Conservation (phyloP, 2,113 vertebrate species). For the Prolemur simus region DNA sequence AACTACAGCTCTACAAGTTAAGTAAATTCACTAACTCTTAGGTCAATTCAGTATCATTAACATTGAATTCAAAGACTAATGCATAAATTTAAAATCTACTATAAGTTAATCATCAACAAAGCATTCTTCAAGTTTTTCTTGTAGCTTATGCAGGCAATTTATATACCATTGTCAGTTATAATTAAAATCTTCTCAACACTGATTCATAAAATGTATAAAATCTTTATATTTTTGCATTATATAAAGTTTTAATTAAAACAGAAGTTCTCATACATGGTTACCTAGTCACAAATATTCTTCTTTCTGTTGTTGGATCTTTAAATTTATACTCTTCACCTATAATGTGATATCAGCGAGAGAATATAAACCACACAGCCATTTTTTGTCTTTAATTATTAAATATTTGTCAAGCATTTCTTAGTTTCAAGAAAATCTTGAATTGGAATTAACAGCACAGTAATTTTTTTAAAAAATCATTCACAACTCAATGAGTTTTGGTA, state of each 20-base stretch:
- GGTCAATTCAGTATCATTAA: neutral
- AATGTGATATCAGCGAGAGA: neutral
- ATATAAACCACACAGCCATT: neutral
- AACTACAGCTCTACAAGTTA: neutral
- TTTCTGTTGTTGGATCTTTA: neutral
- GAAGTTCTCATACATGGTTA: neutral
- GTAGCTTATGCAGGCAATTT: neutral
- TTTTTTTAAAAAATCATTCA: neutral
- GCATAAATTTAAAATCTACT: neutral
- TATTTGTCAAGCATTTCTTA: neutral
- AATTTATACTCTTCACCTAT: neutral
- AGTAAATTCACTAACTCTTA: neutral
- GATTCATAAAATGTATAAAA: neutral
- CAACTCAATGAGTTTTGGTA: neutral
- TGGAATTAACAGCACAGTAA: neutral
- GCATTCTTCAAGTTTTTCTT: neutral
- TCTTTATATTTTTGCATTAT: neutral
- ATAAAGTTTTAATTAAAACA: neutral
- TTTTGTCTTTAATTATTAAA: neutral
- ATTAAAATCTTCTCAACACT: neutral
- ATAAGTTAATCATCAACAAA: neutral
- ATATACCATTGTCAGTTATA: neutral
- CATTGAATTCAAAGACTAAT: neutral
- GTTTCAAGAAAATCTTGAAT: neutral
- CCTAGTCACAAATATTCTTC: neutral